Evolutionary conservation across 2,113 vertebrate species (phyloP), one percentile per base, ranked within the genome.

Genomic region (Aptenodytes patagonicus): DNA sequence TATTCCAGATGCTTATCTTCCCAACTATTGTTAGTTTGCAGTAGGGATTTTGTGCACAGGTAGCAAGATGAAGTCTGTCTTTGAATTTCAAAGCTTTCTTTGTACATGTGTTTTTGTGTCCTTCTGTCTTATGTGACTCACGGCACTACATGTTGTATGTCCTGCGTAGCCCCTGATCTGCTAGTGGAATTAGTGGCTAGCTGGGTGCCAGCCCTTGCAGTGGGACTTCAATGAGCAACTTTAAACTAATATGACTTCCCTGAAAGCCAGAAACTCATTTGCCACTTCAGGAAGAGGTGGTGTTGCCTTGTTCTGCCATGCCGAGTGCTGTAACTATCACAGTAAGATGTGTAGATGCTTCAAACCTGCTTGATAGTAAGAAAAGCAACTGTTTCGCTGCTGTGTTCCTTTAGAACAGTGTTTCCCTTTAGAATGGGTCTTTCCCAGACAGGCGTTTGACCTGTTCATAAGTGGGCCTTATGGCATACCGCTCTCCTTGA

Each of bases 101-200:
- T n/a, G 83, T 40, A 22, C 0, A 0, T 2, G 4, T 32, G 40
- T 8, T 2, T 32, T 18, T 34, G 26, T 83, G 61, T 36, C 44
- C 20, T 34, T 25, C 46, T 72, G 38, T 25, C 14, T 31, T 17
- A 6, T 1, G 25, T 71, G 76, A 19, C 42, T 60, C 7, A 1
- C 0, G 5, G 20, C 38, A 5, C 31, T 36, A 1, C 4, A 0
- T 26, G n/a, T 17, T 14, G 38, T 16, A 2, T 9, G 12, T 40
- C 13, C 32, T 40, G 72, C 2, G 0, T 28, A 18, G 26, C 24
- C 55, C 68, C 42, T 44, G 17, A 5, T 13, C 40, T 61, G 82
- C 61, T 10, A 1, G 0, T 36, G 64, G 38, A 6, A 34, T 44
- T 8, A 4, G 6, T 28, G 29, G 14, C 29, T 44, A n/a, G 19